Base-by-base conservation (phyloP, 2,797 vertebrate species). In the Clarias platycephalus region DNA sequence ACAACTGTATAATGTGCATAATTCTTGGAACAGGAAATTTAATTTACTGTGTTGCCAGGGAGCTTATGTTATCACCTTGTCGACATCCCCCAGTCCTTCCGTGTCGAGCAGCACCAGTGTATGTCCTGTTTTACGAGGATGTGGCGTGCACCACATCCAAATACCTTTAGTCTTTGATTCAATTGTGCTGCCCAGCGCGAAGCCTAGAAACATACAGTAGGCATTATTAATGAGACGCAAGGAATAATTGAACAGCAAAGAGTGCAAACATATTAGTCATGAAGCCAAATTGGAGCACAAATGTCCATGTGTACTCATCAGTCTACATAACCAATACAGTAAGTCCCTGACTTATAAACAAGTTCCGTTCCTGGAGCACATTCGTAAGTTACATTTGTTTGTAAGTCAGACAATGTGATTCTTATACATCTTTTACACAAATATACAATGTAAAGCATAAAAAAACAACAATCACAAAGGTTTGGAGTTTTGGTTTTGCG, bases 111-210 rank as follows among this genome's bases (percentile, higher is more conserved):
- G 90, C 79, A 94, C 83, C 15, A 94, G 76, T 2, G 87, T 90
- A 13, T 90, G 88, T 44, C 86, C 55, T 2, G 55, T 0, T 53
- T 87, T 88, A 1, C 0, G 0, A 0, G 92, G 93, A 9, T 94
- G 93, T 37, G 93, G 91, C 22, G 91, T 66, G 82, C 92, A 92
- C 93, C 92, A 94, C 91, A 94, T 93, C 93, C 93, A 94, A 89
- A 95, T 94, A 0, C 93, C 93, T 80, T 93, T 94, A 55, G 92
- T 95, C 31, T 93, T 90, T 0, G 92, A 87, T 82, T 91, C 91
- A 26, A 93, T 86, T 0, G 92, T 91, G 78, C 88, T 86, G 0
- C 91, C 91, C 2, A 93, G 76, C 66, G 91, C 91, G 85, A 95
- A 95, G 0, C 92, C 93, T 94, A 74, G n/a, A 82, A 31, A 75